Conservation (phyloP, 2,113 vertebrate genomes). For the Bombycilla garrulus region DNA sequence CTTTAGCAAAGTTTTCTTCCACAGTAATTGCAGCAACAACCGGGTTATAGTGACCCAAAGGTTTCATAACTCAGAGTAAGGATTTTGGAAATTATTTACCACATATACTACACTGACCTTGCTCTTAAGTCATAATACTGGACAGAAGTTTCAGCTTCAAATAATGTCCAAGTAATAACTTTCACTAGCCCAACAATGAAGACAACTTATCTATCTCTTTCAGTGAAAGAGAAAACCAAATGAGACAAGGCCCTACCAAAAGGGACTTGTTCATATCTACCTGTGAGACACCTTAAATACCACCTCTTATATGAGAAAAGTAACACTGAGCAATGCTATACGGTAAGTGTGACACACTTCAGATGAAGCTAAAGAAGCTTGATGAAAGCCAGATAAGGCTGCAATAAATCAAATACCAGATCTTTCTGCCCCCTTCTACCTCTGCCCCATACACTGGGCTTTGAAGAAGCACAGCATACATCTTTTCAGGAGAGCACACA, state of each 20-base stretch:
- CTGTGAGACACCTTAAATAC: background rate
- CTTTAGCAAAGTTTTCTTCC: background rate
- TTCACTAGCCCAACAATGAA: background rate
- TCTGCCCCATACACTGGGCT: background rate
- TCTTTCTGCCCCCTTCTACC: accelerated
- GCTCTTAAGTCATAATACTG: background rate
- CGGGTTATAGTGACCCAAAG: background rate
- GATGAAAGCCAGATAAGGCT: background rate
- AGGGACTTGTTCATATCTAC: background rate
- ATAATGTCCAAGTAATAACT: background rate
- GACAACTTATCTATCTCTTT: background rate
- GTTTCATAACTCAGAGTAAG: background rate
- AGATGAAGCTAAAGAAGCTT: background rate
- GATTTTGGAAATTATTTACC: background rate
- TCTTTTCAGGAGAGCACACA: background rate
- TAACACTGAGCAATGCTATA: background rate
- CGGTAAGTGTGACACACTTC: background rate
- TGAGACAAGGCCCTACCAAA: background rate
- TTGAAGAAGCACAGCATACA: background rate
- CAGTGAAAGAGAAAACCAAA: background rate
- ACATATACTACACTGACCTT: background rate
- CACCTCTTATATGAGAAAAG: background rate
- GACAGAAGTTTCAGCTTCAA: background rate
- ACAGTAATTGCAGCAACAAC: background rate
- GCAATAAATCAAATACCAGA: background rate